Evolutionary conservation across 1,140 invertebrate genomes (phyloP).

Genomic region (Saccostrea glomerata): DNA sequence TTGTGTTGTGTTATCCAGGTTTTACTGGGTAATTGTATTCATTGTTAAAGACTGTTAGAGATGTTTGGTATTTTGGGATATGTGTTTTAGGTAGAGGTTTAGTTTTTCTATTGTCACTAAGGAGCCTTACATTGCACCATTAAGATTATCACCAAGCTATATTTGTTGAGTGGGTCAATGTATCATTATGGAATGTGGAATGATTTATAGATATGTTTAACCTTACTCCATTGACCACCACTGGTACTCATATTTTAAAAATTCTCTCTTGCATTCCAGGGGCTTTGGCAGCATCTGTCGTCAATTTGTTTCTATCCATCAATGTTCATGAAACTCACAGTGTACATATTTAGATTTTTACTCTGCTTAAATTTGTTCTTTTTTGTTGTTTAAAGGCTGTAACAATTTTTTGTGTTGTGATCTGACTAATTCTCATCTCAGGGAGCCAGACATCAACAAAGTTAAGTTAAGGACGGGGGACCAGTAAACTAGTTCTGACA

Average conservation of each 20-base stretch:
- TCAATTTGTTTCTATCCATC: background rate
- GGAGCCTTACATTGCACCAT: background rate
- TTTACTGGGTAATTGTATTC: no score
- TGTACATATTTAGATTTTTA: background rate
- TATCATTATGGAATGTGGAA: background rate
- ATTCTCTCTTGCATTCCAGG: constrained; percentile 34
- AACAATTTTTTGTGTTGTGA: constrained; percentile 10
- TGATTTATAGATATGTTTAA: background rate
- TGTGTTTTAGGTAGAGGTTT: no score
- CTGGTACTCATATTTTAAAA: background rate
- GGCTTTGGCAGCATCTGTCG: background rate
- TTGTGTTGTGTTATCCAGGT: no score
- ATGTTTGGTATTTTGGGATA: no score
- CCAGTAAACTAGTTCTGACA: background rate
- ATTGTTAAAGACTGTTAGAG: no score
- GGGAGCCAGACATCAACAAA: background rate
- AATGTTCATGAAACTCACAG: background rate
- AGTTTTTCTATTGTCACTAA: background rate
- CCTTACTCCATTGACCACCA: background rate
- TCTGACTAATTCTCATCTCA: background rate
- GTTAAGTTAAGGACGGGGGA: background rate
- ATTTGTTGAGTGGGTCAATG: background rate
- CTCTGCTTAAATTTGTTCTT: background rate
- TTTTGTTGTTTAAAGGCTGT: background rate
- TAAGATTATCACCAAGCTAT: background rate